phyloP scores from a whole-genome alignment of 2,113 vertebrate genomes.

The Pontoporia blainvillei region DNA sequence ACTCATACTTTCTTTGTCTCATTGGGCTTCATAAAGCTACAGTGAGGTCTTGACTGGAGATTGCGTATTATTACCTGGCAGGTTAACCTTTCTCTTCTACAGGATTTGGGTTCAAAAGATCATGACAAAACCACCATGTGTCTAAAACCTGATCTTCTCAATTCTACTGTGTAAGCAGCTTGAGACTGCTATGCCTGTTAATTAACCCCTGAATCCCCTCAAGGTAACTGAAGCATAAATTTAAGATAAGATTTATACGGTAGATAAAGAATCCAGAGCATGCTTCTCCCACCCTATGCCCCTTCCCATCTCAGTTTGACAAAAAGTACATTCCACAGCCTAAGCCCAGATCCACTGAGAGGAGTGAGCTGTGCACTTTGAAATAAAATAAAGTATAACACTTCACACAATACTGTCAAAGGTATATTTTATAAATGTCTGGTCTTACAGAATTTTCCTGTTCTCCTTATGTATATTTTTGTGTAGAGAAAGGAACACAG shows the following conservation, averaged over 20 bases:
- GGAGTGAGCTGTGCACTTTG: not conserved
- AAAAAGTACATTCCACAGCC: slow-evolving; percentile 1
- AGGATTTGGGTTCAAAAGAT: slow-evolving; percentile 56
- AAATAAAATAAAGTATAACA: not conserved
- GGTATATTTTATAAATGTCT: not conserved
- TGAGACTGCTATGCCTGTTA: slow-evolving; percentile 39
- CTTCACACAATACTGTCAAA: not conserved
- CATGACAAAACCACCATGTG: slow-evolving; percentile 61
- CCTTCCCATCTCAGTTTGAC: not conserved
- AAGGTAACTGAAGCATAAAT: slow-evolving; percentile 64
- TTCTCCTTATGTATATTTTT: not conserved
- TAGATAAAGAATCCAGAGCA: slow-evolving; percentile 35
- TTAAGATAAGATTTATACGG: slow-evolving; percentile 41
- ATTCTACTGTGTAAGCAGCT: not conserved
- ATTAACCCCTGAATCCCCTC: slow-evolving; percentile 57
- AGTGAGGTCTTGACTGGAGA: slow-evolving; percentile 45
- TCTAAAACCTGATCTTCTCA: slow-evolving; percentile 56
- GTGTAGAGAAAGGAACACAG: not conserved
- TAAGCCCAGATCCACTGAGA: not conserved
- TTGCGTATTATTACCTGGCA: slow-evolving; percentile 26
- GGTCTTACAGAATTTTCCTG: not conserved
- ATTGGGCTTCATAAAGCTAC: slow-evolving; percentile 21
- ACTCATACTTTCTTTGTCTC: slow-evolving; percentile 50
- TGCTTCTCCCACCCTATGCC: not conserved
- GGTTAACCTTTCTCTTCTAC: slow-evolving; percentile 55